A percentile compares a stretch with the other conserved stretches of the same genome.
These are phyloP conservation scores for Felis catus DNA, from an alignment of 2,113 vertebrate species.

Conservation along the genomic window F.catus_Fca126_mat1.0 CM031420.1:23566501-23567000, in stretches of 20 bases:
- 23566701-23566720: background rate
- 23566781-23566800: background rate
- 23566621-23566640: background rate
- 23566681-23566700: background rate
- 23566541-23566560: background rate
- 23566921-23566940: background rate
- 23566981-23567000: background rate
- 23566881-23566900: background rate
- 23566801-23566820: background rate
- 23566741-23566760: background rate
- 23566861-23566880: background rate
- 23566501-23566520: background rate
- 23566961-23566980: background rate
- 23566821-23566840: background rate
- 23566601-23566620: background rate
- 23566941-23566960: background rate
- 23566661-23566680: background rate
- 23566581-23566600: background rate
- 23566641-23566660: background rate
- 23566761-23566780: background rate
- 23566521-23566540: background rate
- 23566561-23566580: background rate
- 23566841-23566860: background rate
- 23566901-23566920: background rate
- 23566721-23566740: background rate